A percentile compares a stretch with the other conserved stretches of the same genome.
Evolutionary conservation across 2,113 vertebrate species (phyloP).

Genomic region (Heptranchias perlo): DNA sequence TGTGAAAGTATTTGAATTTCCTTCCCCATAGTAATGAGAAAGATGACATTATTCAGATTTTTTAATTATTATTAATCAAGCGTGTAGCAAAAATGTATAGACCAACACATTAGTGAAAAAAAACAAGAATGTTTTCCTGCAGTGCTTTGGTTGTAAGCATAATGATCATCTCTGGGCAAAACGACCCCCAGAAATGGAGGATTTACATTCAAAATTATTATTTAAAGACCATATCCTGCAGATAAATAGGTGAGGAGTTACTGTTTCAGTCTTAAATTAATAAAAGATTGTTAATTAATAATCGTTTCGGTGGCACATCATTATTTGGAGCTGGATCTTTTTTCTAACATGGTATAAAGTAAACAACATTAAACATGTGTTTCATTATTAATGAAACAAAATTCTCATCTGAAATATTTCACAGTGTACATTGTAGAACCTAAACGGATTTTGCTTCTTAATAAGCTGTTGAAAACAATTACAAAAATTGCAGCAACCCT

Average conservation of each 20-base stretch:
- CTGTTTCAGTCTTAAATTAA: conserved; percentile 27
- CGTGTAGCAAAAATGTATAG: background rate
- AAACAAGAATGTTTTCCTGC: background rate
- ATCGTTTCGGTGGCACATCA: background rate
- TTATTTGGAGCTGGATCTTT: background rate
- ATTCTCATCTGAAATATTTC: conserved; percentile 10
- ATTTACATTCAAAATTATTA: conserved; percentile 32
- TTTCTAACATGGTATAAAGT: background rate
- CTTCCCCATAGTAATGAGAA: background rate
- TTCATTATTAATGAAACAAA: conserved; percentile 27
- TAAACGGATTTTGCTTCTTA: background rate
- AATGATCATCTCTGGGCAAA: background rate
- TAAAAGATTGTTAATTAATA: conserved; percentile 2
- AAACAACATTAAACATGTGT: background rate
- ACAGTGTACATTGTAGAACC: no score
- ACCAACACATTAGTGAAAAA: background rate
- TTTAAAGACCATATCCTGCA: background rate
- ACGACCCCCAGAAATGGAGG: background rate
- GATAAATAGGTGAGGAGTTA: background rate
- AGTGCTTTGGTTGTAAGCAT: background rate
- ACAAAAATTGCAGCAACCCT: background rate
- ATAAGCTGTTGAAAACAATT: background rate
- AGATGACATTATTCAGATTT: conserved; percentile 13
- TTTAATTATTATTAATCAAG: background rate
- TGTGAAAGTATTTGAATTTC: conserved; percentile 14